These are phyloP conservation scores for Drosophila nigricruria DNA, from an alignment of 2,888 invertebrate genomes.

Conservation along the genomic window DNA sequence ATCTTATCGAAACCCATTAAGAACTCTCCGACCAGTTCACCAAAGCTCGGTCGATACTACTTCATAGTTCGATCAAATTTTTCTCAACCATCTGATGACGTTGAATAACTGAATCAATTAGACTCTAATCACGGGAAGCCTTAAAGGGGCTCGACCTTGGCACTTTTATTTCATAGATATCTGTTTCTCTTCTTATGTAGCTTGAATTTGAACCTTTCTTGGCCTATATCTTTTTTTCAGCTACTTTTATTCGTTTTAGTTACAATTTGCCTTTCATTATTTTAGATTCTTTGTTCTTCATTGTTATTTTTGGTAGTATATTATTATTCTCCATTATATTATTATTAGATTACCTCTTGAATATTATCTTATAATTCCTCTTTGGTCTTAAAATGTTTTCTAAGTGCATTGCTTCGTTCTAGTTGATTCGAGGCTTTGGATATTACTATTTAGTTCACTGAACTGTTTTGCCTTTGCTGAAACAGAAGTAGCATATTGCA, in stretches of 20 bases:
- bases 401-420: neutral
- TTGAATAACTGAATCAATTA: neutral
- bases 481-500: neutral
- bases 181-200: too few relatives aligned
- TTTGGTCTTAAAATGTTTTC: neutral
- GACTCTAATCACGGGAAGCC: neutral
- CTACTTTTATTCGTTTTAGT: neutral
- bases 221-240: neutral
- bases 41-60: neutral
- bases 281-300: too few relatives aligned
- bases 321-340: too few relatives aligned
- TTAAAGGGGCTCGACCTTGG: neutral
- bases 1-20: neutral
- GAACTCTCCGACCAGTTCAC: neutral
- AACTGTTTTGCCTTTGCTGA: neutral
- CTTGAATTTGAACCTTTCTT: neutral
- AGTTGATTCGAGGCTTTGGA: neutral
- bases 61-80: neutral
- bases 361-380: too few relatives aligned
- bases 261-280: neutral
- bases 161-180: neutral
- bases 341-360: too few relatives aligned
- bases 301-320: too few relatives aligned
- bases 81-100: neutral
- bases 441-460: neutral